A percentile compares a stretch with the other conserved stretches of the same genome.
Evolutionary conservation across 2,888 invertebrate genomes (phyloP).

Genomic region (Parasteatoda lunata): DNA sequence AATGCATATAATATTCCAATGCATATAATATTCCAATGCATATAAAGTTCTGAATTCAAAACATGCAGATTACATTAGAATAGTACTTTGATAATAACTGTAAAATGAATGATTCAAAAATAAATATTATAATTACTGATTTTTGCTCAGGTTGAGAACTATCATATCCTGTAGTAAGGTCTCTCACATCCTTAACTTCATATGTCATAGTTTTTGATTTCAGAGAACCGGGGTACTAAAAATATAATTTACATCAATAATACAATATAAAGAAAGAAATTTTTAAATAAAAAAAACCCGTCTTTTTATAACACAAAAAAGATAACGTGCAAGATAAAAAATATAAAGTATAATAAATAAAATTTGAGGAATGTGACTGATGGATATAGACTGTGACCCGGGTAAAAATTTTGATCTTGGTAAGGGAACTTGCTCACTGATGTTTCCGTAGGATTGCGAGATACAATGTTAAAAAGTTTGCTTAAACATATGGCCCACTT

Average conservation of each 20-base stretch:
- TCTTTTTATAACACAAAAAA: not conserved
- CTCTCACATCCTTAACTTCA: conserved; percentile 80
- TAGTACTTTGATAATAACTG: too few species aligned
- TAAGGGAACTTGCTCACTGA: too few species aligned
- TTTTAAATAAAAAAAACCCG: not conserved
- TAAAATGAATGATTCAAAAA: not conserved
- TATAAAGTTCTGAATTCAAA: too few species aligned
- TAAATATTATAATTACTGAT: conserved; percentile 77
- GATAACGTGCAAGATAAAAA: not conserved
- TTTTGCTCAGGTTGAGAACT: conserved; percentile 81
- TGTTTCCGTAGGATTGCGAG: too few species aligned
- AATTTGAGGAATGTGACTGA: not conserved
- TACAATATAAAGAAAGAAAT: conserved; percentile 24
- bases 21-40: too few species aligned
- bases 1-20: too few species aligned
- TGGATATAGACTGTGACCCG: too few species aligned
- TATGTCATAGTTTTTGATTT: conserved; percentile 76
- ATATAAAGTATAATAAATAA: conserved; percentile 3
- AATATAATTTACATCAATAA: conserved; percentile 39
- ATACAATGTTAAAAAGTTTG: too few species aligned
- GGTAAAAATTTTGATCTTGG: too few species aligned
- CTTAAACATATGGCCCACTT: too few species aligned
- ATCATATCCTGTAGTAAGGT: conserved; percentile 91
- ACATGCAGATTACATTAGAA: too few species aligned
- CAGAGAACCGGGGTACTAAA: conserved; percentile 76